Evolutionary conservation across 2,113 vertebrate genomes (phyloP).

Genomic region (Hyaena hyaena): DNA sequence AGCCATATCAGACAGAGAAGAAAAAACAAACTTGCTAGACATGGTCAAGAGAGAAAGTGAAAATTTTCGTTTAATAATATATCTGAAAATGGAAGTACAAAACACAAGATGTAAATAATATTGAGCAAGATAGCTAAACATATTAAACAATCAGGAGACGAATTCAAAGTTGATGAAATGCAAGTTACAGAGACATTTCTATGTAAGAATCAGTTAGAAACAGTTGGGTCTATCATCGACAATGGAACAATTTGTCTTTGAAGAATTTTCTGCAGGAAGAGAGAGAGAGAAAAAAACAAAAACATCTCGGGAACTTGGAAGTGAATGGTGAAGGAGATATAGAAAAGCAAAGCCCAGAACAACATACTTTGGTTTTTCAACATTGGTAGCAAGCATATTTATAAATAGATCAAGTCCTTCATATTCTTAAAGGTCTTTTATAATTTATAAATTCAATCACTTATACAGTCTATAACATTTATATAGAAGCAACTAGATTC

Average conservation of each 20-base stretch:
- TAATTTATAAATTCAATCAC: background rate
- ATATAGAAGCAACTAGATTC: background rate
- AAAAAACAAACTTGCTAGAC: background rate
- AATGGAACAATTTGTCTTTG: background rate
- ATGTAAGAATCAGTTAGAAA: background rate
- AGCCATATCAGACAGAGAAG: background rate
- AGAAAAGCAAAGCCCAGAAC: background rate
- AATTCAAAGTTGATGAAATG: background rate
- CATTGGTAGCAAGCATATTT: background rate
- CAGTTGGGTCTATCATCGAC: accelerated
- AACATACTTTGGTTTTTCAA: background rate
- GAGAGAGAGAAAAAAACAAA: background rate
- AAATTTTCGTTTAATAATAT: background rate
- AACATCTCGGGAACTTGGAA: background rate
- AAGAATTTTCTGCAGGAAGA: background rate
- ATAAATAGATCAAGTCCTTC: background rate
- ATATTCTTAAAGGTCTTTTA: background rate
- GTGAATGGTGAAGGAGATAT: background rate
- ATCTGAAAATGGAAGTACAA: background rate
- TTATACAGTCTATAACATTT: background rate
- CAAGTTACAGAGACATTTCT: background rate
- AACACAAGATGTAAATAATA: background rate
- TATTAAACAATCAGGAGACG: background rate
- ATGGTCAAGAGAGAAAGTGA: background rate
- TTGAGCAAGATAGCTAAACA: background rate